Evolutionary conservation across 2,888 invertebrate species (phyloP).

Genomic region (Drosophila phalerata): DNA sequence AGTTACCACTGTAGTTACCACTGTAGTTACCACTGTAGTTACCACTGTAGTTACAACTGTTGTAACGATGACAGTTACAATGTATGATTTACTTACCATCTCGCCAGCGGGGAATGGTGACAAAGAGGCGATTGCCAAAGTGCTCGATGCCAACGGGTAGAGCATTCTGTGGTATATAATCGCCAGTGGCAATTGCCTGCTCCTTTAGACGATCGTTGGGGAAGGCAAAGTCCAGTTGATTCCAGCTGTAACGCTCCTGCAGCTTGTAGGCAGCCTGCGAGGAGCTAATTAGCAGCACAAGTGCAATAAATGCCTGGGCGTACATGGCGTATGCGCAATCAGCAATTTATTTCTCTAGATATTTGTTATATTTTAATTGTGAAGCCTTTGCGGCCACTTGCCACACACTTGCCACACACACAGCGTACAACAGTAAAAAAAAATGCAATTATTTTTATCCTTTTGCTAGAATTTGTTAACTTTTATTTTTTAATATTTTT

Average conservation of each 20-base stretch:
- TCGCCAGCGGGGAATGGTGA: slow-evolving; percentile 93
- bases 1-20: too few relatives aligned
- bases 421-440: slow-evolving; percentile 7
- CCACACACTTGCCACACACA: slow-evolving; percentile 12
- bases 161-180: slow-evolving; percentile 91
- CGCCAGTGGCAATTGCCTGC: slow-evolving; percentile 88
- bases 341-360: too few relatives aligned
- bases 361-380: neutral
- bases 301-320: neutral
- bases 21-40: too few relatives aligned
- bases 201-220: slow-evolving; percentile 88
- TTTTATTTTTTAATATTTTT: neutral
- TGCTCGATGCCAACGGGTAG: slow-evolving; percentile 93
- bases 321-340: slow-evolving; percentile 39
- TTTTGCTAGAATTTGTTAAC: neutral
- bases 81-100: slow-evolving; percentile 88
- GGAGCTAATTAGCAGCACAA: slow-evolving; percentile 16
- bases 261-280: slow-evolving; percentile 86
- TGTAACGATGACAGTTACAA: too few relatives aligned
- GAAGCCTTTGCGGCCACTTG: slow-evolving; percentile 6
- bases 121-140: slow-evolving; percentile 92
- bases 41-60: too few relatives aligned
- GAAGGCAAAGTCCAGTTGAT: slow-evolving; percentile 91
- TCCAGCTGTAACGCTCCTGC: slow-evolving; percentile 92
- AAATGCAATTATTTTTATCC: neutral